Conservation (phyloP, 2,113 vertebrate species). For the Synodontis membranacea region DNA sequence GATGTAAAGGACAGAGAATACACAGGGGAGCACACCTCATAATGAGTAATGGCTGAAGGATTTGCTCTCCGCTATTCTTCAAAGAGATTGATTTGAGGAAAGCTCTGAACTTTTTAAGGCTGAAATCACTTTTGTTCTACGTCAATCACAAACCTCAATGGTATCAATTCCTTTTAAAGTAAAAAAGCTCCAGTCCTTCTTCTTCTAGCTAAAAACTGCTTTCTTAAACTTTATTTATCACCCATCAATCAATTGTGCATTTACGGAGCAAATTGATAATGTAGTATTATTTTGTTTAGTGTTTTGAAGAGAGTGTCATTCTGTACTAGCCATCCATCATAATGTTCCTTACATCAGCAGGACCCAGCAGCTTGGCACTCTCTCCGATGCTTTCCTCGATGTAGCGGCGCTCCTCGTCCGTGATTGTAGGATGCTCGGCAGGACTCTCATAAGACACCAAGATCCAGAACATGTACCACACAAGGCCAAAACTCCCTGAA, state of each 20-base stretch:
- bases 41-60: not conserved
- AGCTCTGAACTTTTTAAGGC: not conserved
- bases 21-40: not conserved
- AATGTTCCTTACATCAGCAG: conserved; percentile 82
- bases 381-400: conserved; percentile 99
- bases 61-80: not conserved
- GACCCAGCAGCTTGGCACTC: conserved; percentile 87
- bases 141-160: not conserved
- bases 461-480: conserved; percentile 99
- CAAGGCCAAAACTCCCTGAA: conserved; percentile 88
- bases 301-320: not conserved
- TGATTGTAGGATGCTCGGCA: conserved; percentile 91
- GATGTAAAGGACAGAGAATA: conserved; percentile 14
- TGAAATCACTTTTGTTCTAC: not conserved
- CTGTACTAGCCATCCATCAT: not conserved
- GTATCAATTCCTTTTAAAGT: not conserved
- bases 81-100: not conserved
- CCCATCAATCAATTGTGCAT: not conserved
- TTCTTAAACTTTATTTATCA: not conserved
- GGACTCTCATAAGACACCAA: conserved; percentile 97
- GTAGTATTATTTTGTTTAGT: not conserved
- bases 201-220: not conserved
- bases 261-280: not conserved
- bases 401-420: conserved; percentile 93
- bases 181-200: not conserved